Evolutionary conservation across 2,113 vertebrate species (phyloP).

Genomic region (Rattus norvegicus): GRCr8 NC_086027.1:99656001-99656500

Average conservation of each 20-base stretch:
- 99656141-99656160: neutral
- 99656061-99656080: neutral
- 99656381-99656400: neutral
- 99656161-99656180: neutral
- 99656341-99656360: neutral
- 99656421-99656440: neutral
- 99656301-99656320: neutral
- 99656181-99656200: neutral
- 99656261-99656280: neutral
- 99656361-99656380: neutral
- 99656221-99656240: neutral
- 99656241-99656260: neutral
- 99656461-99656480: neutral
- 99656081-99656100: neutral
- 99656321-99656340: neutral
- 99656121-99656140: neutral
- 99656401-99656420: neutral
- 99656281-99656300: neutral
- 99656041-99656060: neutral
- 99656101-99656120: neutral
- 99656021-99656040: neutral
- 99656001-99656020: neutral
- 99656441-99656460: neutral
- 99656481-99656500: neutral
- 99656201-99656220: neutral